Percentiles rank a stretch among this genome's conserved stretches.
phyloP scores from a whole-genome alignment of 30 jellyfish, hydroid and myxozoan genomes.

The Sanderia malayensis region DNA sequence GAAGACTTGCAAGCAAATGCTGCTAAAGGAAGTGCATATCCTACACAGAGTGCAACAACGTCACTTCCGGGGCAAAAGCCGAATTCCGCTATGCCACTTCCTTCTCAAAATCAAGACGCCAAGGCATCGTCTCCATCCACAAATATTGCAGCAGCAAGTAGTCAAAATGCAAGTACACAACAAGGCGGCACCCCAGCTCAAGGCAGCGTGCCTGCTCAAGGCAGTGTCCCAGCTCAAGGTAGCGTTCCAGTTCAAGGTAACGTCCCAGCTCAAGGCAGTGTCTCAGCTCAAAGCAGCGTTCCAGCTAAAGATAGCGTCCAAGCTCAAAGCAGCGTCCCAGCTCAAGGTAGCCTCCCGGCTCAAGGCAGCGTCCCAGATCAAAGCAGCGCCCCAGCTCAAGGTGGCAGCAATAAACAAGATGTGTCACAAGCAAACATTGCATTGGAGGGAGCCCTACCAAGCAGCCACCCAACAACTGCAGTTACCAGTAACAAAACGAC shows the following conservation, averaged over 20 bases:
- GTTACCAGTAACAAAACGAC: conserved; percentile 24
- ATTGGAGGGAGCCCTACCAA: not conserved
- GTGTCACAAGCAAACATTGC: not conserved
- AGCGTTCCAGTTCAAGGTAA: not conserved
- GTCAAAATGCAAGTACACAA: not conserved
- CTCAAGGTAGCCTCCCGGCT: not conserved
- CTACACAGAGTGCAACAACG: not conserved
- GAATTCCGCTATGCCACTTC: not conserved
- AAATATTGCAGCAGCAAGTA: not conserved
- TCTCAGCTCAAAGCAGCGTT: not conserved
- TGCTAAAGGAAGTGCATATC: not conserved
- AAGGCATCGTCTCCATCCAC: not conserved
- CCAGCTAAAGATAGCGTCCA: not conserved
- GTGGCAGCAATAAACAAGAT: not conserved
- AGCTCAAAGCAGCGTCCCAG: not conserved
- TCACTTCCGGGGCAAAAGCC: conserved; percentile 1
- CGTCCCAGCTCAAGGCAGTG: not conserved
- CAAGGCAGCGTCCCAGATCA: not conserved
- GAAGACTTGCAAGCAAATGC: conserved; percentile 25
- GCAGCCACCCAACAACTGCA: not conserved
- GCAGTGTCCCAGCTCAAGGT: not conserved
- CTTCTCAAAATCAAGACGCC: not conserved
- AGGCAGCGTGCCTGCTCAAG: not conserved
- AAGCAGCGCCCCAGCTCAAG: not conserved
- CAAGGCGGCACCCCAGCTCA: not conserved